Base-by-base conservation (phyloP, 2,113 vertebrate species). In the Calyptommatus sinebrachiatus region DNA sequence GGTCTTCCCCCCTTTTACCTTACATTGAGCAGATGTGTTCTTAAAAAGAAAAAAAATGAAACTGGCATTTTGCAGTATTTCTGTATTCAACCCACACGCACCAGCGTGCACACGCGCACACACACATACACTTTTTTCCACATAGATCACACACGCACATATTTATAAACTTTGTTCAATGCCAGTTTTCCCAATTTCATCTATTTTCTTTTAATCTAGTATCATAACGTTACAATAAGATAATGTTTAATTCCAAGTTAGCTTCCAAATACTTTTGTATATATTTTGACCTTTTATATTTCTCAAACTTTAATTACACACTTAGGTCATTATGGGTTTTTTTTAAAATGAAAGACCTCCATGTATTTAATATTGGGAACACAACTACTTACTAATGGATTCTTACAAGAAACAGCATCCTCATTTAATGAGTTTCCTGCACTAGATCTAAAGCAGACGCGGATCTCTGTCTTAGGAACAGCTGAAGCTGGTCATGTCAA, bases 401-500 rank as follows among this genome's bases (percentile, higher is more conserved):
- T 24, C 1, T 86, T 81, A 78, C 80, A 83, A 83, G 73, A 75
- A 78, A 29, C 20, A 3, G 79, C 41, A 86, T 66, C 28, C 72
- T 85, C 9, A 63, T 88, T 80, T 84, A 90, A 87, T 62, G 79
- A 62, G 28, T 76, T 73, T 76, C 70, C 73, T 62, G 45, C 81
- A 41, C 73, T 73, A 84, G 76, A 75, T 75, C 84, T 88, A 84
- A 21, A 83, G 77, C 29, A 61, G 31, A 75, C 53, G 74, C 77
- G 78, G 21, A 53, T 82, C 85, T 86, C 90, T 82, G 69, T 72
- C 57, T 71, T 68, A 73, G 75, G 78, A 89, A 89, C 84, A 87
- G 85, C 85, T 89, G 84, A 89, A 88, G 48, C 68, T 75, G n/a
- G 31, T 89, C 90, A 78, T 88, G 77, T 88, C 89, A 90, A 85